A percentile compares a stretch with the other conserved stretches of the same genome.
Evolutionary conservation across 2,797 vertebrate species (phyloP).

Genomic region (Anas acuta): DNA sequence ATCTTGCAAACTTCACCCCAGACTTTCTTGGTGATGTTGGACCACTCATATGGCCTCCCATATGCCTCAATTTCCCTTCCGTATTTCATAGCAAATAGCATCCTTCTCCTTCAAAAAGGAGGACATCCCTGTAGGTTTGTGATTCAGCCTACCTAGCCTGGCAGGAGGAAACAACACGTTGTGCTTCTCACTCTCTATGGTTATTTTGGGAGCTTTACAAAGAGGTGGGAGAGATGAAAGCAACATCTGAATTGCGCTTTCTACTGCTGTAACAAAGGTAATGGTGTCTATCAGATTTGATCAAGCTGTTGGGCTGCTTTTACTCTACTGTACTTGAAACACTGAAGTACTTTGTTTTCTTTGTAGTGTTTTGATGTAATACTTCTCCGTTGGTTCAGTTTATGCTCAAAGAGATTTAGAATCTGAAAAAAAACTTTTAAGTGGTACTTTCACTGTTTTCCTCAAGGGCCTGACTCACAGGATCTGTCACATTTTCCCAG

Average conservation of each 20-base stretch:
- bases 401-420: slow-evolving; percentile 42
- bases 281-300: slow-evolving; percentile 39
- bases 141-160: neutral
- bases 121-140: neutral
- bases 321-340: slow-evolving; percentile 27
- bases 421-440: slow-evolving; percentile 29
- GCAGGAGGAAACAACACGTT: neutral
- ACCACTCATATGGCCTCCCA: neutral
- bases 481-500: neutral
- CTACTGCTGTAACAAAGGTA: slow-evolving; percentile 26
- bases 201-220: slow-evolving; percentile 49
- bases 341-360: neutral
- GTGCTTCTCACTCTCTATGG: neutral
- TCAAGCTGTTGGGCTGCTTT: slow-evolving; percentile 46
- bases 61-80: neutral
- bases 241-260: slow-evolving; percentile 23
- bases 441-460: slow-evolving; percentile 28
- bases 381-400: neutral
- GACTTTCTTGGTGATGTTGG: neutral
- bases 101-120: neutral
- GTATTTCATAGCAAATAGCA: neutral
- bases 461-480: slow-evolving; percentile 13
- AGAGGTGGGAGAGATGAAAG: slow-evolving; percentile 40
- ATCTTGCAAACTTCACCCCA: neutral
- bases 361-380: neutral